Evolutionary conservation across 2,113 vertebrate species (phyloP).

Genomic region (Paradisaea rubra): DNA sequence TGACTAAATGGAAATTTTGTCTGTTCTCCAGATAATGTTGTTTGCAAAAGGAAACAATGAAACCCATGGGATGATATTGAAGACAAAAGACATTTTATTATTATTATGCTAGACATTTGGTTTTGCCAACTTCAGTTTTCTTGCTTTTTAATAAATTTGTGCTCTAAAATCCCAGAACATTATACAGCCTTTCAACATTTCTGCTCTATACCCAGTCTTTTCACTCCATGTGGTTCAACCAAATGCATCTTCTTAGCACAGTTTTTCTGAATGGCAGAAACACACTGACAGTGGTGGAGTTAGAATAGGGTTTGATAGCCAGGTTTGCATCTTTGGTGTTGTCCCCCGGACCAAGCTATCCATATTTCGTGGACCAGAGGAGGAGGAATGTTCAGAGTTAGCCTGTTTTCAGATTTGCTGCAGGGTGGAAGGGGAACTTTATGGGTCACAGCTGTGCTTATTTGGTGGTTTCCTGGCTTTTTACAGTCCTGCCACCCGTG

Average conservation of each 20-base stretch:
- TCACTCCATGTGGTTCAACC: background rate
- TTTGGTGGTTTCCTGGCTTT: constrained; percentile 62
- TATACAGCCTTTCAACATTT: background rate
- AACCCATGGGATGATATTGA: background rate
- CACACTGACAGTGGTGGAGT: background rate
- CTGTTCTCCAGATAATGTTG: background rate
- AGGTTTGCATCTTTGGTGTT: background rate
- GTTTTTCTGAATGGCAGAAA: background rate
- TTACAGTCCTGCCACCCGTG: background rate
- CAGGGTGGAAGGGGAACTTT: constrained; percentile 29
- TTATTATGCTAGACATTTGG: background rate
- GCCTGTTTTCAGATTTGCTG: constrained; percentile 31
- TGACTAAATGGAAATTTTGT: background rate
- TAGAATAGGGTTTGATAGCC: background rate
- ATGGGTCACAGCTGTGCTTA: constrained; percentile 66
- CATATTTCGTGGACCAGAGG: background rate
- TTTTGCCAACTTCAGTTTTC: background rate
- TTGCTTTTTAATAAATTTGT: background rate
- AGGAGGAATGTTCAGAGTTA: background rate
- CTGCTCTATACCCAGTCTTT: background rate
- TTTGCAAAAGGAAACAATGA: background rate
- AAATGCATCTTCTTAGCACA: background rate
- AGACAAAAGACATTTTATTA: background rate
- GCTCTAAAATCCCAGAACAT: background rate
- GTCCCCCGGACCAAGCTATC: background rate